Evolutionary conservation across 2,113 vertebrate genomes (phyloP).

Genomic region (Xiphophorus hellerii): DNA sequence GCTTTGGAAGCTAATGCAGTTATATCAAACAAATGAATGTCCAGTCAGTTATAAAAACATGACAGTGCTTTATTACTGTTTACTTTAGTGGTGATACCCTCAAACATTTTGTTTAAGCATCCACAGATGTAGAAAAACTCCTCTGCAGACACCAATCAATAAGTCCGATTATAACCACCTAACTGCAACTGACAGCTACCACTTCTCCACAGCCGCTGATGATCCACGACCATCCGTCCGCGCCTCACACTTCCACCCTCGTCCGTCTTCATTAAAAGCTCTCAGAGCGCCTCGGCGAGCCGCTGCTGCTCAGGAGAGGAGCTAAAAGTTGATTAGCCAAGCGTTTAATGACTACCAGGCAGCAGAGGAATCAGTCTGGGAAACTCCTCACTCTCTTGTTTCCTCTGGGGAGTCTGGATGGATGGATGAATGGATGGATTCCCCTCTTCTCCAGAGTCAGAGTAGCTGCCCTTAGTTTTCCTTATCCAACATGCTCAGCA

Average conservation of each 20-base stretch:
- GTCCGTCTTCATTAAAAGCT: constrained; percentile 59
- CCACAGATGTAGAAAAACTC: background rate
- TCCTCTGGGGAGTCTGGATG: constrained; percentile 38
- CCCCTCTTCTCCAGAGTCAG: background rate
- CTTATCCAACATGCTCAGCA: background rate
- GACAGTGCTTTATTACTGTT: background rate
- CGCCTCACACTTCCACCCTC: constrained; percentile 22
- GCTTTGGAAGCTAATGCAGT: background rate
- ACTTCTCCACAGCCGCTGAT: constrained; percentile 8
- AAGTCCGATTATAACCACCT: constrained; percentile 42
- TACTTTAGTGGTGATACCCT: background rate
- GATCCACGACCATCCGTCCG: constrained; percentile 34
- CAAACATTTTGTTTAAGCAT: background rate
- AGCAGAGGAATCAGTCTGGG: constrained; percentile 33
- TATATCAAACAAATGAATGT: background rate
- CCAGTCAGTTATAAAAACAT: background rate
- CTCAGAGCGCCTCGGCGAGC: constrained; percentile 2
- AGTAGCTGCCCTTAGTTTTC: background rate
- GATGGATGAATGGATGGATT: constrained; percentile 24
- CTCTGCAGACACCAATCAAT: constrained; percentile 45
- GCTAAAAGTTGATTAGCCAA: constrained; percentile 58
- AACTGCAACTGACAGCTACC: constrained; percentile 25
- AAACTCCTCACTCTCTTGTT: constrained; percentile 26
- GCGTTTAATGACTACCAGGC: constrained; percentile 27
- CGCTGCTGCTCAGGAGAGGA: background rate